phyloP scores from a whole-genome alignment of 2,797 vertebrate genomes.

The Etheostoma perlongum region DNA sequence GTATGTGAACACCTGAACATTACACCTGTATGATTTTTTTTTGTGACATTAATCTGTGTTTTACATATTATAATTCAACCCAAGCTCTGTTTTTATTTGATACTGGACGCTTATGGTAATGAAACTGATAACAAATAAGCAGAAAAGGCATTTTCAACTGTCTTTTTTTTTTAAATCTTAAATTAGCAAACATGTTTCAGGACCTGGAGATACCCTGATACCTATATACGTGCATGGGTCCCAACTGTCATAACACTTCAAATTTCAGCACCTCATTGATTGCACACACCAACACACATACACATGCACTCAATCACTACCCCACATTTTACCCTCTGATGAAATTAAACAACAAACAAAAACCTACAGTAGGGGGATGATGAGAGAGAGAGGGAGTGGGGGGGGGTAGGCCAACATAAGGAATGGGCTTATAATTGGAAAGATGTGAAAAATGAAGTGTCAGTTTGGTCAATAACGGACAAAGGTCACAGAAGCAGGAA shows the following conservation, averaged over 20 bases:
- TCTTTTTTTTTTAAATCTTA: not conserved
- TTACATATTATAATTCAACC: no score
- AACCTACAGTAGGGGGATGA: constrained; percentile 33
- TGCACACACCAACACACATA: constrained; percentile 23
- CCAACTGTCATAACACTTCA: constrained; percentile 16
- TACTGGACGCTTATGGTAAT: not conserved
- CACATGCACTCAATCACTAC: constrained; percentile 22
- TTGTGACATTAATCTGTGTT: not conserved
- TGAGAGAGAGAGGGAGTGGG: not conserved
- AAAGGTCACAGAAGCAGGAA: constrained; percentile 93
- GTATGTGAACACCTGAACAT: not conserved
- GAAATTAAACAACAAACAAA: constrained; percentile 73
- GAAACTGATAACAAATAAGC: not conserved
- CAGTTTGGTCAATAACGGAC: constrained; percentile 97
- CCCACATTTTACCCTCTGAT: constrained; percentile 55
- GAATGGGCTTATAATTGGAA: constrained; percentile 92
- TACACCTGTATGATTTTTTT: not conserved
- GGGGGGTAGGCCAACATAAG: constrained; percentile 84
- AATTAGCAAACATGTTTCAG: not conserved
- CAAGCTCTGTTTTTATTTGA: not conserved
- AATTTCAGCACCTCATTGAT: constrained; percentile 46
- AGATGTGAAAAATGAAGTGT: constrained; percentile 99
- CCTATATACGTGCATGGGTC: constrained; percentile 5
- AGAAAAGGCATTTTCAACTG: no score
- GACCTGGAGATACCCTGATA: not conserved